These are phyloP conservation scores for Drosophila cognata DNA, from an alignment of 2,888 invertebrate species.

Conservation along the genomic window DNA sequence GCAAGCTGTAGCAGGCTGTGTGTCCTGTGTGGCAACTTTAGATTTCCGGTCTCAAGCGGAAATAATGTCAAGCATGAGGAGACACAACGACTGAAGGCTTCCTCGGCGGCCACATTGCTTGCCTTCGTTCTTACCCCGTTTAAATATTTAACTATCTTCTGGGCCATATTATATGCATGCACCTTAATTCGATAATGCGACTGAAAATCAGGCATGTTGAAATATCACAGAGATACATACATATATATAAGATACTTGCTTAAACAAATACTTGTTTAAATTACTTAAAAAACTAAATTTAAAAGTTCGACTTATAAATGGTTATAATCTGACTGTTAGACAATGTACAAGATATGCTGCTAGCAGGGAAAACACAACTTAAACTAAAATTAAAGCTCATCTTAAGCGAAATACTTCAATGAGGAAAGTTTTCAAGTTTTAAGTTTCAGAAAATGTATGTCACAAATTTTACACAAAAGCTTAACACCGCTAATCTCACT, in stretches of 20 bases:
- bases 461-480: background rate
- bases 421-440: background rate
- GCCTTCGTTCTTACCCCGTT: conserved; percentile 30
- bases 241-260: background rate
- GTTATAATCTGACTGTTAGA: background rate
- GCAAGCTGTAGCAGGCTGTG: conserved; percentile 11
- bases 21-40: conserved; percentile 63
- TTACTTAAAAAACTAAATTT: background rate
- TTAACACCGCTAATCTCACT: conserved; percentile 18
- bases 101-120: conserved; percentile 14
- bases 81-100: conserved; percentile 42
- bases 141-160: conserved; percentile 57
- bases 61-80: conserved; percentile 71
- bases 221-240: background rate
- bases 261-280: background rate
- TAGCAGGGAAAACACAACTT: background rate
- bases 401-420: background rate
- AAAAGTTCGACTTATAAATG: background rate
- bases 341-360: background rate
- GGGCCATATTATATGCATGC: conserved; percentile 19
- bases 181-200: conserved; percentile 40
- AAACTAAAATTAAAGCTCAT: background rate
- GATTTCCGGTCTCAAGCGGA: conserved; percentile 69
- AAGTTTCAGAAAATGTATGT: background rate
- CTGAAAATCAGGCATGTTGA: conserved; percentile 8